Evolutionary conservation across 2,113 vertebrate species (phyloP).

Genomic region (Pluvianellus socialis): DNA sequence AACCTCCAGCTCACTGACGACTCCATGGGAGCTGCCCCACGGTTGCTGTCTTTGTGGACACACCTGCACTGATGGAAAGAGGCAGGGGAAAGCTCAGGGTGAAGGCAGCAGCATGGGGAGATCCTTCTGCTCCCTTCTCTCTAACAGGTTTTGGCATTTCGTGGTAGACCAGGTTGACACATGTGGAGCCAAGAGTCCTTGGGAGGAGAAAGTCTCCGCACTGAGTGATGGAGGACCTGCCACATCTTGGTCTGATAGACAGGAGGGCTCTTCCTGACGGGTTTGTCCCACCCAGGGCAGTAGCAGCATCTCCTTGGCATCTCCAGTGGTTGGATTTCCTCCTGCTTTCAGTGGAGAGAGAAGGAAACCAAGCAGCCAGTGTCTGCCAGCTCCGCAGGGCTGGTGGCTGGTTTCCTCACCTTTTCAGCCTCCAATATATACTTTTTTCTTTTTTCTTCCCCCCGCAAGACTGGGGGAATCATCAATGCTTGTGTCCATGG

Average conservation of each 20-base stretch:
- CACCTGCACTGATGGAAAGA: neutral
- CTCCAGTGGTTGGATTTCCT: neutral
- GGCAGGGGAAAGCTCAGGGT: neutral
- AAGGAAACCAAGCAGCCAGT: neutral
- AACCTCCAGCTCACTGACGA: neutral
- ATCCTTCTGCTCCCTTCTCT: neutral
- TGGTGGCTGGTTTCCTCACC: neutral
- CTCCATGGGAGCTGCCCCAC: accelerated
- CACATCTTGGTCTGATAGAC: neutral
- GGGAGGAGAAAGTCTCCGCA: neutral
- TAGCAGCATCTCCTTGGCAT: neutral
- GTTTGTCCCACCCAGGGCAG: neutral
- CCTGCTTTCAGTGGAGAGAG: neutral
- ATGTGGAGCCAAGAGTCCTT: neutral
- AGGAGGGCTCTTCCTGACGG: neutral
- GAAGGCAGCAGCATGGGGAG: neutral
- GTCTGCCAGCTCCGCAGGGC: accelerated
- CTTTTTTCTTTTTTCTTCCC: neutral
- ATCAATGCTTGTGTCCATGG: neutral
- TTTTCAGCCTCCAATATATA: neutral
- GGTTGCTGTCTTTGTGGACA: neutral
- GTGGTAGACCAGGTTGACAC: neutral
- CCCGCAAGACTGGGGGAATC: neutral
- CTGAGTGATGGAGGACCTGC: neutral
- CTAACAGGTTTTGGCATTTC: neutral